These are phyloP conservation scores for Neoscelio sp. DNA, from an alignment of 2,888 invertebrate species.

Conservation along the genomic window DNA sequence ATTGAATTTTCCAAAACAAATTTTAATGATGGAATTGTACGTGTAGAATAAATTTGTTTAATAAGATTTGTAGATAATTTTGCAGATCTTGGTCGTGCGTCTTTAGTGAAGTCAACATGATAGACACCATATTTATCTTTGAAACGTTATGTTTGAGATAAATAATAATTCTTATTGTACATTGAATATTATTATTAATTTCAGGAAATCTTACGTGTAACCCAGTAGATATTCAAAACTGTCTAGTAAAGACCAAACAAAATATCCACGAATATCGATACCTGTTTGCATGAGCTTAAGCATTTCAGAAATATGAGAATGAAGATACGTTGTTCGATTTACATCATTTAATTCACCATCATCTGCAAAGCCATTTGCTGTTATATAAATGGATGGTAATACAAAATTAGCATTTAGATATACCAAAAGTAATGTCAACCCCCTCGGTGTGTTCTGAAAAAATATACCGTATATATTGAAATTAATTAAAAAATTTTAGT, in stretches of 20 bases:
- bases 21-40: conserved; percentile 28
- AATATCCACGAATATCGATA: conserved; percentile 85
- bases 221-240: conserved; percentile 93
- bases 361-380: conserved; percentile 86
- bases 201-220: conserved; percentile 85
- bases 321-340: conserved; percentile 80
- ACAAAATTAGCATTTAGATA: conserved; percentile 84
- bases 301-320: conserved; percentile 74
- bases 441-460: conserved; percentile 86
- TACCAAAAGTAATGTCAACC: conserved; percentile 85
- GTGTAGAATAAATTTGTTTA: conserved; percentile 84
- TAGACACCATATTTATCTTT: conserved; percentile 86
- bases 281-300: conserved; percentile 71
- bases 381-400: conserved; percentile 85
- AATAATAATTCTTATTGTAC: too few species aligned
- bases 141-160: too few species aligned
- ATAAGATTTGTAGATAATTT: conserved; percentile 86
- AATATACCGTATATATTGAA: too few species aligned
- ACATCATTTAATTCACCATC: conserved; percentile 84
- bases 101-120: conserved; percentile 87
- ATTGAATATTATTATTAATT: too few species aligned
- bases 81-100: conserved; percentile 85
- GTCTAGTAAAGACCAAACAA: conserved; percentile 92
- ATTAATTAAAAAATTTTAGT: conserved; percentile 13
- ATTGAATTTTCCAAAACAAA: not conserved